Evolutionary conservation across 2,113 vertebrate species (phyloP).

Genomic region (Catagonus wagneri): DNA sequence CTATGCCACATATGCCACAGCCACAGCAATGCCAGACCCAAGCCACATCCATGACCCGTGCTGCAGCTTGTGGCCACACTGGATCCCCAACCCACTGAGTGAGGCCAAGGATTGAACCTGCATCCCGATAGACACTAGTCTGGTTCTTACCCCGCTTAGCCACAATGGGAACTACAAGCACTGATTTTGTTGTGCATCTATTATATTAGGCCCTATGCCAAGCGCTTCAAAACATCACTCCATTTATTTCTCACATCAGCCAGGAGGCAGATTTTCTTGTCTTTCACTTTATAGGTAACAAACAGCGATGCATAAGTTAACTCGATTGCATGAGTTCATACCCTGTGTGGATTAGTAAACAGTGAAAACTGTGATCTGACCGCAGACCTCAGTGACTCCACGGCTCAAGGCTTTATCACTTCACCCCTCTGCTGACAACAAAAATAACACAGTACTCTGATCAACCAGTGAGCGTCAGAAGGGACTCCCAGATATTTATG

Average conservation of each 20-base stretch:
- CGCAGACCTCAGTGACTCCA: background rate
- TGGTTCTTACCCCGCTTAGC: no score
- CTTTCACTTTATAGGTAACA: background rate
- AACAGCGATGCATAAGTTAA: background rate
- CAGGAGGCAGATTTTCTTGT: background rate
- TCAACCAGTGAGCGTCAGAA: conserved; percentile 25
- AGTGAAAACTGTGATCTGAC: background rate
- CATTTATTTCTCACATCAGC: background rate
- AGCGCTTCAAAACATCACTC: background rate
- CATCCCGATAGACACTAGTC: no score
- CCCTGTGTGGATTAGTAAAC: background rate
- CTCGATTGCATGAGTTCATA: background rate
- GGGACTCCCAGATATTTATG: background rate
- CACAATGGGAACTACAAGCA: background rate
- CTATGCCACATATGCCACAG: no score
- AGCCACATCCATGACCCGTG: no score
- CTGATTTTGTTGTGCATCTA: background rate
- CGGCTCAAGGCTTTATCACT: background rate
- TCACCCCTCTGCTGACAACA: background rate
- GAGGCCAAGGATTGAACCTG: no score
- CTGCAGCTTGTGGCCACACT: no score
- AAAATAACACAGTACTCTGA: conserved; percentile 24
- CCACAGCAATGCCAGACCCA: no score
- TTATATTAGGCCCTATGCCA: background rate
- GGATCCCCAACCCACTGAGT: no score